phyloP scores from a whole-genome alignment of 2,888 invertebrate species.

The Anoplius nigerrimus region DNA sequence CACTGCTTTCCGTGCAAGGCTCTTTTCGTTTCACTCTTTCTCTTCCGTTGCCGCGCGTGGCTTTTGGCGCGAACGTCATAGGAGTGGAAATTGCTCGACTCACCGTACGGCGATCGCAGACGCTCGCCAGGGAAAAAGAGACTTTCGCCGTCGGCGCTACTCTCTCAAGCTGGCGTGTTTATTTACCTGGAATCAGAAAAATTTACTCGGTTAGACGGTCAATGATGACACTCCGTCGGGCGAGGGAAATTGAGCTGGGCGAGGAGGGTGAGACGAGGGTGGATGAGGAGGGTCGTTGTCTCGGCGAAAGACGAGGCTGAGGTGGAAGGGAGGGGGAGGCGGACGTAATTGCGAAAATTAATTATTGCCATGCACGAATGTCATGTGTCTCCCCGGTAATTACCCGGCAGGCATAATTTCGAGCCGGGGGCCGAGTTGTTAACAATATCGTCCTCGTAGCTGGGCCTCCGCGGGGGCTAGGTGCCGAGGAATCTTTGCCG shows the following conservation, averaged over 20 bases:
- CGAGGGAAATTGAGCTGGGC: conserved; percentile 7
- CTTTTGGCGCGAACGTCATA: too few relatives aligned
- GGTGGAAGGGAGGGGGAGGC: conserved; percentile 48
- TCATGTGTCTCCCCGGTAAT: conserved; percentile 70
- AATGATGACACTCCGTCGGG: conserved; percentile 4
- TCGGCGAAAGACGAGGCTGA: conserved; percentile 35
- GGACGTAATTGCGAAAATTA: conserved; percentile 71
- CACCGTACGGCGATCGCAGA: conserved; percentile 33
- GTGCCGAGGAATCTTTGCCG: conserved; percentile 28
- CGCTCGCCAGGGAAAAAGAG: conserved; percentile 16
- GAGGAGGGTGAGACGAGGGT: conserved; percentile 5
- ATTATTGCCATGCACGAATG: conserved; percentile 73
- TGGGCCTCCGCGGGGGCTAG: conserved; percentile 35
- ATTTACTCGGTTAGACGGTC: not conserved
- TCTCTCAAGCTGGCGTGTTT: conserved; percentile 35
- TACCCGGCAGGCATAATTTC: conserved; percentile 70
- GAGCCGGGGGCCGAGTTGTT: conserved; percentile 69
- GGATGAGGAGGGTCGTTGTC: conserved; percentile 6
- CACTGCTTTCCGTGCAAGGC: not conserved
- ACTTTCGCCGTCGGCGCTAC: conserved; percentile 19
- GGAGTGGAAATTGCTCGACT: conserved; percentile 25
- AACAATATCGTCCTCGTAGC: conserved; percentile 56
- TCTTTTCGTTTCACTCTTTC: too few relatives aligned
- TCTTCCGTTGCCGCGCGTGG: too few relatives aligned
- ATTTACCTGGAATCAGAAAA: conserved; percentile 64